Evolutionary conservation across 2,888 invertebrate species (phyloP), one percentile per base, ranked within the genome.

Genomic region (Strigamia transsilvanica): DNA sequence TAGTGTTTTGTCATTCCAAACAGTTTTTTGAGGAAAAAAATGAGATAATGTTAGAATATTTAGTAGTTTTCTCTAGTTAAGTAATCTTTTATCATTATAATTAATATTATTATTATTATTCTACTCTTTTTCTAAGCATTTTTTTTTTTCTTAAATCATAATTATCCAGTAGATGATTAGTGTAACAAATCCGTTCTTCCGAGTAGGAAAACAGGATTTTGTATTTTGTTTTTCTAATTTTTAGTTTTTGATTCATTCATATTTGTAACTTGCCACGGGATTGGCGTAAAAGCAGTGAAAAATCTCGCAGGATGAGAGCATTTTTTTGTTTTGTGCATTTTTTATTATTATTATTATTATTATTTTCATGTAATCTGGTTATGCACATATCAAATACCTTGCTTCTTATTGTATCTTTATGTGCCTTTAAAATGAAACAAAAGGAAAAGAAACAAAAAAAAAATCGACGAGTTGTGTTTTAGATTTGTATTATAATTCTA

Each of bases 131-230:
- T 73, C 27, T 32, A 73, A 73, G 73, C 73, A 73, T 73, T 73
- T 73, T 73, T 2, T n/a, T 10, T 23, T 32, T 56, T 18, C 18
- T 73, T 32, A 73, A 32, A 27, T 32, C 73, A 15, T 73, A 32
- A 73, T 32, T 73, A 73, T 73, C 32, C 73, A 73, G 73, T 73
- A 73, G 73, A 73, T 73, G 32, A 32, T 73, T 73, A 73, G 73
- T 9, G 9, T n/a, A 5, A 5, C n/a, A 73, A 73, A 32, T 73
- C 73, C 73, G 73, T 73, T 51, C 73, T 73, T 73, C 73, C 73
- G 73, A 73, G 73, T 27, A 32, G 73, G 73, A 73, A 73, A 73
- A 73, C 73, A 32, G 73, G 73, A 73, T 73, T 73, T 23, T 66
- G 0, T 0, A 32, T 27, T 73, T 73, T 27, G 7, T 27, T 32